These are phyloP conservation scores for Zaprionus ghesquierei DNA, from an alignment of 1,140 invertebrate genomes.

Conservation along the genomic window DNA sequence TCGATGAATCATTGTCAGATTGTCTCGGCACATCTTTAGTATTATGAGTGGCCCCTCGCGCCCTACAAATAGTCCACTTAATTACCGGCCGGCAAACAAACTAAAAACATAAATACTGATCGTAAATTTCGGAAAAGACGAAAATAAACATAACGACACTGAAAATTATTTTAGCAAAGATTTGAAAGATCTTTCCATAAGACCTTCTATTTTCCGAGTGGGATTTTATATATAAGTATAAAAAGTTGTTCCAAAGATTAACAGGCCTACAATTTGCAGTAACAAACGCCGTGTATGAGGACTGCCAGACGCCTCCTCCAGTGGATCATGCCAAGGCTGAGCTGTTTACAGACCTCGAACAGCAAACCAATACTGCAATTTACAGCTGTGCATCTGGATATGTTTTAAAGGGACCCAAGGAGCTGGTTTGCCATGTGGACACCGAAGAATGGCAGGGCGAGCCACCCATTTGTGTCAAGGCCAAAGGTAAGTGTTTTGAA, in stretches of 20 bases:
- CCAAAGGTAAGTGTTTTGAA: slow-evolving; percentile 33
- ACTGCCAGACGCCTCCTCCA: slow-evolving; percentile 50
- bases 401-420: slow-evolving; percentile 40
- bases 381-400: slow-evolving; percentile 66
- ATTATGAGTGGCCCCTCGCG: slow-evolving; percentile 10
- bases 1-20: slow-evolving; percentile 48
- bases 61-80: slow-evolving; percentile 54
- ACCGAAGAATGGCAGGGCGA: slow-evolving; percentile 71
- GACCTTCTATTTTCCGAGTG: slow-evolving; percentile 22
- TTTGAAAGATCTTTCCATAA: slow-evolving; percentile 25
- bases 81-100: slow-evolving; percentile 69
- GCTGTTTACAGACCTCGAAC: slow-evolving; percentile 25
- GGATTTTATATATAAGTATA: neutral
- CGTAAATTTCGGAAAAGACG: slow-evolving; percentile 55
- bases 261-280: slow-evolving; percentile 9
- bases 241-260: slow-evolving; percentile 27
- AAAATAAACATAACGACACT: slow-evolving; percentile 50
- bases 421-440: slow-evolving; percentile 56
- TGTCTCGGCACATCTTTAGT: slow-evolving; percentile 15
- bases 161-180: slow-evolving; percentile 55
- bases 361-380: slow-evolving; percentile 44
- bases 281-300: slow-evolving; percentile 39
- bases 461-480: slow-evolving; percentile 57
- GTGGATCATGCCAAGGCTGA: slow-evolving; percentile 51
- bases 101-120: slow-evolving; percentile 47